Evolutionary conservation across 2,113 vertebrate species (phyloP).

Genomic region (Erpornis zantholeuca): DNA sequence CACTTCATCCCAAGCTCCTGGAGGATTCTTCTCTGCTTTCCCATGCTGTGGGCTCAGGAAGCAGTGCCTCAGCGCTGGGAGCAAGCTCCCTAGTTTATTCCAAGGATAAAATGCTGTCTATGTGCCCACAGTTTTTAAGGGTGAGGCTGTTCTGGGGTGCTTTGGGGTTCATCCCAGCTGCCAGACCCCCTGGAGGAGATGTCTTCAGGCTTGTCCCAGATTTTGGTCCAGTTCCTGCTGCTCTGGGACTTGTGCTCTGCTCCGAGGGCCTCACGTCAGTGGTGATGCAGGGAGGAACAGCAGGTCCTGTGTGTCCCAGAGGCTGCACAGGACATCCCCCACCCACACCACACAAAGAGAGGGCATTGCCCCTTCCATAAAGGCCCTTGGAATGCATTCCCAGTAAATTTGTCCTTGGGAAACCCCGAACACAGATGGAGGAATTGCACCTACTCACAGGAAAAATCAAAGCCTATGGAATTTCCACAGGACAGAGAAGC

Average conservation of each 20-base stretch:
- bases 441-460: neutral
- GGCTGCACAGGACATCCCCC: fast-evolving
- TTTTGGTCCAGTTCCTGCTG: neutral
- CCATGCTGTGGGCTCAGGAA: fast-evolving
- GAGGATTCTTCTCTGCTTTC: neutral
- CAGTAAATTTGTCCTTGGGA: fast-evolving
- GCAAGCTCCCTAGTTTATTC: neutral
- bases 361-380: neutral
- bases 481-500: fast-evolving
- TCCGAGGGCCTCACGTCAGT: fast-evolving
- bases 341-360: neutral
- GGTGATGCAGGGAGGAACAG: neutral
- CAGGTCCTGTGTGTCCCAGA: neutral
- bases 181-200: neutral
- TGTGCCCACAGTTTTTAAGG: fast-evolving
- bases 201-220: neutral
- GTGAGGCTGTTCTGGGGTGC: neutral
- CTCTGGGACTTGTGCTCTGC: neutral
- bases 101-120: neutral
- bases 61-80: fast-evolving
- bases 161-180: neutral
- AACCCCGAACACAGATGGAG: neutral
- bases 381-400: neutral
- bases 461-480: neutral
- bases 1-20: neutral